Evolutionary conservation across 2,797 vertebrate genomes (phyloP), one percentile per base, ranked within the genome.

Genomic region (Danio kyathit): DNA sequence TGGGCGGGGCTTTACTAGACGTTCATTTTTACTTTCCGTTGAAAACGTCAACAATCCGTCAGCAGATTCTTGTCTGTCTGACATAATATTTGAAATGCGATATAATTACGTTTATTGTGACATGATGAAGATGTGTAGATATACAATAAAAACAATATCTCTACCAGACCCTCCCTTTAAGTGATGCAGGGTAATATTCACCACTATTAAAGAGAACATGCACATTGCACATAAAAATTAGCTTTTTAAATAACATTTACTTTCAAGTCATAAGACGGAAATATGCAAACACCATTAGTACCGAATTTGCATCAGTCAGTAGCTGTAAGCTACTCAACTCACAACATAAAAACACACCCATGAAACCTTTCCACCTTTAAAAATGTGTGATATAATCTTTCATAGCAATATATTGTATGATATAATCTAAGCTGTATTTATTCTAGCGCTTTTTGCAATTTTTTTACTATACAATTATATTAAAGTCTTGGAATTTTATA

Each of bases 211-310:
- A 85, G 82, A 80, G 51, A 87, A 86, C 90, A 87, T 90, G 90
- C 90, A 82, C 87, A 86, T 71, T 80, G 75, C 81, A 85, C 84
- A 85, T 83, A 88, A 80, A 83, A 52, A 86, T 85, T 74, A 52
- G 76, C 67, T 76, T 73, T 76, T 70, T 65, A 82, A 84, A 86
- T 52, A 78, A 63, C 63, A 43, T 56, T 63, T 51, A 80, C 52
- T 60, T 84, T 79, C 73, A 70, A 81, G 65, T 54, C 43, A 17
- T 57, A 77, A 51, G 38, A 78, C 69, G 76, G 63, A 49, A 66
- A 44, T 74, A 75, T 12, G 19, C 49, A 73, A 41, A 77, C 49
- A 76, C 63, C 71, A 75, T 46, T 76, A 75, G 64, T 81, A 69
- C 43, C 11, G 10, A 83, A 76, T 85, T 81, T 81, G 83, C 78